phyloP scores from a whole-genome alignment of 2,113 vertebrate species.

The Protobothrops mucrosquamatus region DNA sequence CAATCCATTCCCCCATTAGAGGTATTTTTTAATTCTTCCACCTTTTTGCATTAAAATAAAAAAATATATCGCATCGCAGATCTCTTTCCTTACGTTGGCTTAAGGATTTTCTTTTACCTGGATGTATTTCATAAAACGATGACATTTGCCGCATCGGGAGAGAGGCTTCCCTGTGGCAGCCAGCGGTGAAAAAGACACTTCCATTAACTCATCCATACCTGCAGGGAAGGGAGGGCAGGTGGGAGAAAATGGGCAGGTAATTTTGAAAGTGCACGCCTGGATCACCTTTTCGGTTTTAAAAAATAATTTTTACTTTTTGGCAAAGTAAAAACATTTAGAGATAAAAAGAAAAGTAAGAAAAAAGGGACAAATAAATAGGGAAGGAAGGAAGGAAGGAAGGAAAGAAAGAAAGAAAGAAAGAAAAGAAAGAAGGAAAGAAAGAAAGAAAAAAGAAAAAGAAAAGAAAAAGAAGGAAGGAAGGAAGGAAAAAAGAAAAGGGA shows the following conservation, averaged over 20 bases:
- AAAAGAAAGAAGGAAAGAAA: no score
- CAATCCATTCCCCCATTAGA: no score
- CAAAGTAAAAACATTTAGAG: not conserved
- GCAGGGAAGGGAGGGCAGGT: not conserved
- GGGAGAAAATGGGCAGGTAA: not conserved
- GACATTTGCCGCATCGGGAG: conserved; percentile 96
- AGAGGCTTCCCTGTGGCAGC: conserved; percentile 91
- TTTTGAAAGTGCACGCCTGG: not conserved
- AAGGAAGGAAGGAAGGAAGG: not conserved
- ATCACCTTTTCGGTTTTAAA: not conserved
- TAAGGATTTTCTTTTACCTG: conserved; percentile 76
- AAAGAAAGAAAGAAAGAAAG: no score
- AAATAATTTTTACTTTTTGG: not conserved
- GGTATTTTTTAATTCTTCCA: no score
- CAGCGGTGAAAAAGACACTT: conserved; percentile 95
- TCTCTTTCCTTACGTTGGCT: not conserved
- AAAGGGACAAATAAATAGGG: not conserved
- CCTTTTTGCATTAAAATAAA: no score
- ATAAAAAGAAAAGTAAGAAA: not conserved
- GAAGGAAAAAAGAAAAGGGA: no score
- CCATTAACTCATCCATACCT: conserved; percentile 99
- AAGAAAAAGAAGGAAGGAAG: fast-evolving
- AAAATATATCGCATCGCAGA: not conserved
- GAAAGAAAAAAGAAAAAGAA: no score
- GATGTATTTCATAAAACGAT: conserved; percentile 98